Percentiles rank a stretch among this genome's conserved stretches.
phyloP scores from a whole-genome alignment of 2,888 invertebrate genomes.

The Volucella inflata region DNA sequence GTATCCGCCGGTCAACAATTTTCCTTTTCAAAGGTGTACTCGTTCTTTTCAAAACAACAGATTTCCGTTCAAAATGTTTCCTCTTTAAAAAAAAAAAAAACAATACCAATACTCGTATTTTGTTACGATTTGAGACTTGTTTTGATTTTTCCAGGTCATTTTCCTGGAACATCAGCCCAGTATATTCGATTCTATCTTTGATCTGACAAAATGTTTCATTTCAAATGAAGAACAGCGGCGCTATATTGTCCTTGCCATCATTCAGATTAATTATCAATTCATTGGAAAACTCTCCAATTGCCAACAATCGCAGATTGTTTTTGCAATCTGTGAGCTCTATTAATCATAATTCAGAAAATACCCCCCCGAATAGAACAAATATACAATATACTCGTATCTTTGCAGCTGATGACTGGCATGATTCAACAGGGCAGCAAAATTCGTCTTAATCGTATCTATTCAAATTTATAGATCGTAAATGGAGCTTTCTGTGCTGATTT shows the following conservation, averaged over 20 bases:
- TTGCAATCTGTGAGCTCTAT: background rate
- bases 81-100: background rate
- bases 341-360: constrained; percentile 30
- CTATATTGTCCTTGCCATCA: constrained; percentile 20
- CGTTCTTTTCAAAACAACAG: too few relatives aligned
- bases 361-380: background rate
- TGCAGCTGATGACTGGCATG: background rate
- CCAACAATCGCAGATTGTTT: constrained; percentile 9
- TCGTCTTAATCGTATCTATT: too few relatives aligned
- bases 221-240: constrained; percentile 1
- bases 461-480: background rate
- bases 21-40: too few relatives aligned
- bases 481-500: constrained; percentile 1
- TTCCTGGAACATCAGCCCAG: background rate
- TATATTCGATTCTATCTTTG: constrained; percentile 10
- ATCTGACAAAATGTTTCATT: constrained; percentile 19
- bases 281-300: background rate
- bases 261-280: background rate
- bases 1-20: too few relatives aligned
- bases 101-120: background rate
- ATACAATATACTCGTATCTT: background rate
- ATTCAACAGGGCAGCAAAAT: too few relatives aligned
- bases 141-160: background rate
- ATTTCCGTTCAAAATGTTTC: too few relatives aligned
- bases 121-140: too few relatives aligned